These are phyloP conservation scores for Mycetomoellerius zeteki DNA, from an alignment of 1,140 invertebrate genomes.

Conservation along the genomic window DNA sequence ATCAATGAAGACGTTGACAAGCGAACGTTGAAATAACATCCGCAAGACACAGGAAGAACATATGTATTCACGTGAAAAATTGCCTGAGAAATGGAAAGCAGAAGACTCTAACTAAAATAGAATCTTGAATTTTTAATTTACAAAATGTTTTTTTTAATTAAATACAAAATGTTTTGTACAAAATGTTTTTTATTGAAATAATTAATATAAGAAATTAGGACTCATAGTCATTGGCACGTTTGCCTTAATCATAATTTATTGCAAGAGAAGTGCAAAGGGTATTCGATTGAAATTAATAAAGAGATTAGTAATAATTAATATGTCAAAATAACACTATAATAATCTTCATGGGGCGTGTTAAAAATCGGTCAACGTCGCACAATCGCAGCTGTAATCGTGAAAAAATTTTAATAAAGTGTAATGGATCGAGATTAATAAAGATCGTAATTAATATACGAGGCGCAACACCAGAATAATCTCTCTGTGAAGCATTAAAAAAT, in stretches of 20 bases:
- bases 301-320: constrained; percentile 30
- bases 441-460: constrained; percentile 51
- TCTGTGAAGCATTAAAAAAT: constrained; percentile 42
- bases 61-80: background rate
- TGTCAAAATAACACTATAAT: constrained; percentile 34
- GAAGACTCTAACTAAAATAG: background rate
- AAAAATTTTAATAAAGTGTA: constrained; percentile 56
- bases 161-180: too few species aligned
- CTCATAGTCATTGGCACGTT: background rate
- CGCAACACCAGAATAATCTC: constrained; percentile 24
- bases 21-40: background rate
- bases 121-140: background rate
- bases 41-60: background rate
- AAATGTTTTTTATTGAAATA: constrained; percentile 4
- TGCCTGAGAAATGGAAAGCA: background rate
- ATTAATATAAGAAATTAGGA: background rate
- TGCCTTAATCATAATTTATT: background rate
- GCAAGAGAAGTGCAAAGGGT: background rate
- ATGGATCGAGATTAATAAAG: constrained; percentile 62
- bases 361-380: constrained; percentile 42
- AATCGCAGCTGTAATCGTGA: constrained; percentile 1
- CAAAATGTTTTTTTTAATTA: background rate
- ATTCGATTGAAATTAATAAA: constrained; percentile 39
- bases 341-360: constrained; percentile 18
- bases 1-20: constrained; percentile 7